Evolutionary conservation across 2,797 vertebrate genomes (phyloP).

Genomic region (Triplophysa bombifrons): DNA sequence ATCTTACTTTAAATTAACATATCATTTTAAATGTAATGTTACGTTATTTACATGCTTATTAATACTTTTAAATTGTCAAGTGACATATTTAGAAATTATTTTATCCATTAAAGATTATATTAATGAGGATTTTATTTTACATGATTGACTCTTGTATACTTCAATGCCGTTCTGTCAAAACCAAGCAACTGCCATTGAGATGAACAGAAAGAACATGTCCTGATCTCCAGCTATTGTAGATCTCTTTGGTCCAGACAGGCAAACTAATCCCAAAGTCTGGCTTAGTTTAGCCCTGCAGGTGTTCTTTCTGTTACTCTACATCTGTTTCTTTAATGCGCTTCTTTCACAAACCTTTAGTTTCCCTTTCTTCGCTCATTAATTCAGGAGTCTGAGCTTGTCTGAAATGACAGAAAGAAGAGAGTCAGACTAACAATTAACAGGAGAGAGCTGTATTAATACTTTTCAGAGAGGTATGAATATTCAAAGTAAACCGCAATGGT

Average conservation of each 20-base stretch:
- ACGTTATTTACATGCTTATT: no score
- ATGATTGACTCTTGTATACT: neutral
- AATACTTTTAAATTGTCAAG: neutral
- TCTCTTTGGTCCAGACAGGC: neutral
- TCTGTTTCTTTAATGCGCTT: neutral
- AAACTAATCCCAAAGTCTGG: neutral
- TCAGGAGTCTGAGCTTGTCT: conserved; percentile 28
- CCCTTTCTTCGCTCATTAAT: conserved; percentile 41
- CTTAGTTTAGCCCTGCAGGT: neutral
- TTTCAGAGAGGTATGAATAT: conserved; percentile 74
- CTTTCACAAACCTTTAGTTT: conserved; percentile 3
- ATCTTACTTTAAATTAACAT: no score
- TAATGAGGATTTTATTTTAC: no score
- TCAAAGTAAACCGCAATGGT: conserved; percentile 72
- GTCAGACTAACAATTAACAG: conserved; percentile 66
- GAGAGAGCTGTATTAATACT: conserved; percentile 67
- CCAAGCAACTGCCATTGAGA: neutral
- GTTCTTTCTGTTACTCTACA: neutral
- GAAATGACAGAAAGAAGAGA: conserved; percentile 36
- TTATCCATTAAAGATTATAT: neutral
- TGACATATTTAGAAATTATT: neutral
- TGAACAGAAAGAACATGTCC: neutral
- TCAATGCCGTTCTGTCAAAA: neutral
- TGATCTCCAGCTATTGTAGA: neutral
- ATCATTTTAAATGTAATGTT: no score